Base-by-base conservation (phyloP, 2,797 vertebrate genomes). In the Neosalanx taihuensis region DNA sequence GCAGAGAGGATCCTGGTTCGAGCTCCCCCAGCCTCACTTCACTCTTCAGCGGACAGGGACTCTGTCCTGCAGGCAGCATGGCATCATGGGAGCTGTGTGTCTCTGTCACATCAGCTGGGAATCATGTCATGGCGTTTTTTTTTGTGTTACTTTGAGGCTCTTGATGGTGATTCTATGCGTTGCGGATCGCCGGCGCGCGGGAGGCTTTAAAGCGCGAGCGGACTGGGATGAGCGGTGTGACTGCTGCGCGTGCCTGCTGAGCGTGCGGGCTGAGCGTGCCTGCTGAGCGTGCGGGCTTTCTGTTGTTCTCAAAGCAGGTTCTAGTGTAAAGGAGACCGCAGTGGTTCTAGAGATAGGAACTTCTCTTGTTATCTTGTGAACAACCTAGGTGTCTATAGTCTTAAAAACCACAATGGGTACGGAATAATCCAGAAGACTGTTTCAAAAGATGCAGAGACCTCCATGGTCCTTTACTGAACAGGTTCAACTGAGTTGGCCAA, bases 181-280 rank as follows among this genome's bases (percentile, higher is more conserved):
- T 29, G 70, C 72, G 49, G 75, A 26, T 33, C 67, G 18, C 67
- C 30, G 41, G n/a, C 62, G 65, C 65, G 61, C 46, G 67, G 72
- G 70, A 12, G 72, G 64, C 67, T n/a, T n/a, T 71, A 10, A 41
- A 41, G 64, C 70, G 64, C 30, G 53, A 6, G 73, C 71, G 72
- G 72, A 53, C 18, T 26, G 69, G 37, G 64, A 64, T 69, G 60
- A 56, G 67, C 77, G 72, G 66, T n/a, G n/a, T n/a, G n/a, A n/a
- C n/a, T n/a, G 51, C 37, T 41, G 37, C 37, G 37, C 37, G 37
- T 4, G 37, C 37, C 10, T n/a, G n/a, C n/a, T n/a, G n/a, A n/a
- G n/a, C n/a, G n/a, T n/a, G n/a, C n/a, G n/a, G n/a, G n/a, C n/a
- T n/a, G n/a, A n/a, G n/a, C n/a, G n/a, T n/a, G n/a, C n/a, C n/a